A percentile compares a stretch with the other conserved stretches of the same genome.
Conservation (phyloP, 2,113 vertebrate genomes). For the Donacobius atricapilla region DNA sequence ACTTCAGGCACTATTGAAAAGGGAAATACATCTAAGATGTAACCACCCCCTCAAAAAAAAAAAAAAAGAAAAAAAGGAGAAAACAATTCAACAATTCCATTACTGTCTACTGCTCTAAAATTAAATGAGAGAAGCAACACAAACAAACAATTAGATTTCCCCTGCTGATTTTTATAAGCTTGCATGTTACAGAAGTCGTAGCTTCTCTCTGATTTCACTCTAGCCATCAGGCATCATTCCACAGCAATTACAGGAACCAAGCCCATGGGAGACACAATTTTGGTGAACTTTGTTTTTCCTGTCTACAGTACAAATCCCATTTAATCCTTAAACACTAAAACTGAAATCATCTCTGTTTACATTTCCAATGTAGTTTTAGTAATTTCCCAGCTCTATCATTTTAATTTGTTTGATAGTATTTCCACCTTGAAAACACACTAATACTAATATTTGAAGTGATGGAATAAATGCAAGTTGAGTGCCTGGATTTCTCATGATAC, state of each 20-base stretch:
- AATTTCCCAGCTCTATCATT: background rate
- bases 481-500: background rate
- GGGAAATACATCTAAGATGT: background rate
- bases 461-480: background rate
- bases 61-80: no score
- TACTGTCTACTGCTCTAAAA: background rate
- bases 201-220: background rate
- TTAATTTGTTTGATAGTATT: background rate
- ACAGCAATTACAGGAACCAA: background rate
- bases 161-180: background rate
- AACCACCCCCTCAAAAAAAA: accelerated
- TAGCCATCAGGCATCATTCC: background rate
- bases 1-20: background rate
- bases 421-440: background rate
- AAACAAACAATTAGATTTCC: background rate
- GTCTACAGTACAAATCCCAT: background rate
- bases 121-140: background rate
- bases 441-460: background rate
- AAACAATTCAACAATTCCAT: no score
- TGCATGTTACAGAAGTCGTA: background rate
- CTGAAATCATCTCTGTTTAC: background rate
- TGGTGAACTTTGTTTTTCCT: background rate
- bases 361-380: background rate
- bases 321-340: background rate
- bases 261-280: background rate